Conservation (phyloP, 2,113 vertebrate species). For the Prolemur simus region DNA sequence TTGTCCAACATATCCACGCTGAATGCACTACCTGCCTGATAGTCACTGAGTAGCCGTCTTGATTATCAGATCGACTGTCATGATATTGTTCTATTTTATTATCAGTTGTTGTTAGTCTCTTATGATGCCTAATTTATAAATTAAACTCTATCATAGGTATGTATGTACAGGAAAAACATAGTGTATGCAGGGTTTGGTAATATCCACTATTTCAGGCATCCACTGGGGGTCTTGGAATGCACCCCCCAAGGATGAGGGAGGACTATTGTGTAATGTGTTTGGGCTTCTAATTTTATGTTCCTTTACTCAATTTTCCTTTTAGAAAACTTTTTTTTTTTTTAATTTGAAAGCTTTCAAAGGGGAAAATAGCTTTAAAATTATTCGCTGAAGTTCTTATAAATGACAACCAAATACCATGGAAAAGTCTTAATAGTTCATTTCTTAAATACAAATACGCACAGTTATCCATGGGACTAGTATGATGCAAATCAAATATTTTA, state of each 20-base stretch:
- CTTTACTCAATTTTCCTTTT: constrained; percentile 39
- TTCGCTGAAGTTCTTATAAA: constrained; percentile 11
- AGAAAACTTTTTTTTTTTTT: background rate
- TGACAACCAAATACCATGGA: background rate
- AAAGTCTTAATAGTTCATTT: constrained; percentile 11
- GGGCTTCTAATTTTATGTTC: constrained; percentile 22
- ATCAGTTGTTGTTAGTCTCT: background rate
- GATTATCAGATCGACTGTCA: background rate
- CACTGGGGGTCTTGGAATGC: background rate
- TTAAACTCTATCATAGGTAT: background rate
- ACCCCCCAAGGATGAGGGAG: background rate
- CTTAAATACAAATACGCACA: background rate
- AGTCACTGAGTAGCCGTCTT: background rate
- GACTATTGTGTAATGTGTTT: background rate
- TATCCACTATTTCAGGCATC: background rate
- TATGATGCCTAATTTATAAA: background rate
- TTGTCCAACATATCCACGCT: background rate
- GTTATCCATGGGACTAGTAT: background rate
- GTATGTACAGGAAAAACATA: background rate
- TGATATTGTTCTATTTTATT: background rate
- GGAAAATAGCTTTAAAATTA: constrained; percentile 18
- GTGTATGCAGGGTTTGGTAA: background rate
- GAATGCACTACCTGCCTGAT: background rate
- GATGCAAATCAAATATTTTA: background rate
- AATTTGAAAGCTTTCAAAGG: background rate